These are phyloP conservation scores for Tridacna crocea DNA, from an alignment of 2,888 invertebrate genomes.

Conservation along the genomic window DNA sequence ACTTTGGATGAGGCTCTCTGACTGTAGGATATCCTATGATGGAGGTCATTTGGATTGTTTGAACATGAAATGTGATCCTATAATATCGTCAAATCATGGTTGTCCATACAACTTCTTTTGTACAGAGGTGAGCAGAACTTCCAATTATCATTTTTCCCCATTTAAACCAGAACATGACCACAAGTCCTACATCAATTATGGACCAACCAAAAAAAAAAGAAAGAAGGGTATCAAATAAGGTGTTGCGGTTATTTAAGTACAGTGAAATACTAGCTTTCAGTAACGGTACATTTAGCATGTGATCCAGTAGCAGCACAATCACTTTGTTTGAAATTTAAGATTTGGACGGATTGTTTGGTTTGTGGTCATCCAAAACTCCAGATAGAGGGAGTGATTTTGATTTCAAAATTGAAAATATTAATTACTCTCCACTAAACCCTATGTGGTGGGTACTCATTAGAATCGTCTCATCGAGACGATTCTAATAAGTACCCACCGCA, in stretches of 20 bases:
- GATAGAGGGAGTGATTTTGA: too few relatives aligned
- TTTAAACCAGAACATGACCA: background rate
- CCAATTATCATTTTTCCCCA: conserved; percentile 14
- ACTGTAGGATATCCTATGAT: too few relatives aligned
- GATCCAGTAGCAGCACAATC: too few relatives aligned
- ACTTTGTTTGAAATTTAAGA: too few relatives aligned
- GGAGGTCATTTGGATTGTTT: conserved; percentile 17
- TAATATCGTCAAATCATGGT: conserved; percentile 4
- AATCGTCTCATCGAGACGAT: too few relatives aligned
- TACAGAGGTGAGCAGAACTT: conserved; percentile 46
- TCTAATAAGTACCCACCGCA: too few relatives aligned
- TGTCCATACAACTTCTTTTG: conserved; percentile 11
- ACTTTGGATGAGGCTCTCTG: too few relatives aligned
- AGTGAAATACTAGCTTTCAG: conserved; percentile 47
- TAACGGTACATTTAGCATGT: conserved; percentile 50
- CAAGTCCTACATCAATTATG: background rate
- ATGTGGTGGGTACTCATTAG: too few relatives aligned
- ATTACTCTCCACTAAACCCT: too few relatives aligned
- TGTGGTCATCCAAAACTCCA: too few relatives aligned
- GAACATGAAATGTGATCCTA: conserved; percentile 5
- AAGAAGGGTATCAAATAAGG: background rate
- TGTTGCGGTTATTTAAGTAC: conserved; percentile 33
- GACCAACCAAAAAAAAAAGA: background rate
- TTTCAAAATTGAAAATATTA: too few relatives aligned
- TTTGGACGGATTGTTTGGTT: too few relatives aligned